These are phyloP conservation scores for Drosophila serrata DNA, from an alignment of 1,140 invertebrate genomes.

Conservation along the genomic window DNA sequence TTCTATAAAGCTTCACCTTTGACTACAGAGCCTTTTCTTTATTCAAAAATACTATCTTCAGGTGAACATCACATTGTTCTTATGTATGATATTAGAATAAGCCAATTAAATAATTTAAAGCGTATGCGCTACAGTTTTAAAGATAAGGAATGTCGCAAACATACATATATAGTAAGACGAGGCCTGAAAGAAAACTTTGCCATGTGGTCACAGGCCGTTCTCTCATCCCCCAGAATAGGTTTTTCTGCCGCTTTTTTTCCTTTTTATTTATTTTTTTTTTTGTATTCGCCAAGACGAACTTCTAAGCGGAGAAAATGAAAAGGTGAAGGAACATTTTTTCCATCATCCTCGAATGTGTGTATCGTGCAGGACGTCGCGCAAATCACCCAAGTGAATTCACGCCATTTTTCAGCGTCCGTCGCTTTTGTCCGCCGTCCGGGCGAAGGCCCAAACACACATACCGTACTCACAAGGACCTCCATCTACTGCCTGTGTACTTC, in stretches of 20 bases:
- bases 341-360: conserved; percentile 62
- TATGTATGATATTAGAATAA: too few relatives aligned
- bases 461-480: conserved; percentile 13
- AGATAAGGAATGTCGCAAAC: not conserved
- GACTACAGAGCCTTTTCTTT: not conserved
- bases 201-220: conserved; percentile 26
- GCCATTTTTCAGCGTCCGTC: conserved; percentile 83
- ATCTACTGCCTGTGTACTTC: not conserved
- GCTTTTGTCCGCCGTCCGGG: conserved; percentile 66
- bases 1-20: too few relatives aligned
- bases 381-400: conserved; percentile 83
- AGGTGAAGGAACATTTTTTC: conserved; percentile 51
- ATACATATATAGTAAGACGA: not conserved
- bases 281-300: conserved; percentile 35
- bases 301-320: conserved; percentile 50
- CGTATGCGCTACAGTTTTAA: not conserved
- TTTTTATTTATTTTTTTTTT: conserved; percentile 13
- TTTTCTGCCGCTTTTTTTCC: conserved; percentile 6
- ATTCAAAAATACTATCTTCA: not conserved
- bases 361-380: conserved; percentile 65
- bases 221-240: not conserved
- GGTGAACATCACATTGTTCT: not conserved
- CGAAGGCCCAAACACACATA: conserved; percentile 54
- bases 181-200: conserved; percentile 1
- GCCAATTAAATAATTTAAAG: conserved; percentile 3